A percentile compares a stretch with the other conserved stretches of the same genome.
phyloP scores from a whole-genome alignment of 1,140 invertebrate genomes.

The Wasmannia auropunctata region DNA sequence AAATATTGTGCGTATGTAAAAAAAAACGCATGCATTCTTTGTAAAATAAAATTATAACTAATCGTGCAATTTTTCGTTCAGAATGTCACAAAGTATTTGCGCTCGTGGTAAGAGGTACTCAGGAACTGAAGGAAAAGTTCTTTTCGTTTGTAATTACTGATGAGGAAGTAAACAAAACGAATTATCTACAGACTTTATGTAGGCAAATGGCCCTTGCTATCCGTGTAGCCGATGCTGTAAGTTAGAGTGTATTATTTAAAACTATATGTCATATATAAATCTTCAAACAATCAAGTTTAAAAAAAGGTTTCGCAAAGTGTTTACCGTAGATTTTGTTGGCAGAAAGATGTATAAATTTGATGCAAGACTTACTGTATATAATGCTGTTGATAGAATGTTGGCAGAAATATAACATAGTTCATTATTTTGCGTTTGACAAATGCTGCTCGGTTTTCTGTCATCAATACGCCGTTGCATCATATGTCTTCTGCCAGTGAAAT shows the following conservation, averaged over 20 bases:
- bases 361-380: not conserved
- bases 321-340: not conserved
- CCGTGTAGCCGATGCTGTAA: conserved; percentile 93
- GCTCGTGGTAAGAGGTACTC: conserved; percentile 92
- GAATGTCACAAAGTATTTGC: conserved; percentile 96
- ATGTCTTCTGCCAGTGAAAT: not conserved
- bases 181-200: conserved; percentile 93
- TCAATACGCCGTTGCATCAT: not conserved
- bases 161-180: conserved; percentile 92
- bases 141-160: conserved; percentile 94
- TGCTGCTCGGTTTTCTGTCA: not conserved
- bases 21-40: not conserved
- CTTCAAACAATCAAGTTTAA: not conserved
- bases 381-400: not conserved
- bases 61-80: conserved; percentile 81
- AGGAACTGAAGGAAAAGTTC: conserved; percentile 94
- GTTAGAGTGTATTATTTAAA: conserved; percentile 76
- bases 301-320: not conserved
- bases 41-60: not conserved
- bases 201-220: conserved; percentile 95
- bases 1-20: conserved; percentile 21
- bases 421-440: not conserved
- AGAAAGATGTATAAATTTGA: not conserved
- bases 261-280: not conserved
- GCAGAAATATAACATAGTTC: not conserved